Evolutionary conservation across 2,113 vertebrate species (phyloP), one percentile per base, ranked within the genome.

Genomic region (Callopanchax toddi): DNA sequence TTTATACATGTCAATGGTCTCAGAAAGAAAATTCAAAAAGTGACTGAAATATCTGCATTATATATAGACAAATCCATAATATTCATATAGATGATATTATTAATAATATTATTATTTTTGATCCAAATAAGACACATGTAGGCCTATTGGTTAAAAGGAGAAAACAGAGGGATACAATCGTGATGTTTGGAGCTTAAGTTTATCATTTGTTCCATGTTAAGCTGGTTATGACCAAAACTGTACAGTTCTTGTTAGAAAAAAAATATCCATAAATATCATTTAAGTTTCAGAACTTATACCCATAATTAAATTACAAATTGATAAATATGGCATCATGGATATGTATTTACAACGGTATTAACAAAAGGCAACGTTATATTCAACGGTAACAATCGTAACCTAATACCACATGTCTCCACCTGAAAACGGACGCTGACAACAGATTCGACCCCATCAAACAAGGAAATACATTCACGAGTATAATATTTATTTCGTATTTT

Each of bases 281-380:
- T 96, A 94, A 92, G 94, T 93, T 94, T 94, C 94, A 95, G 96
- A 96, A 94, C 93, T 96, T 88, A 93, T 94, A 93, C 94, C 94
- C 94, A 96, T 95, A 96, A 96, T 98, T 98, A 99, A 99, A 98
- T 99, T 98, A 99, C 95, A 96, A 97, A 97, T 92, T 81, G 96
- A 98, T 99, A 99, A 99, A 99, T 99, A 99, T 97, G 96, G 95
- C 96, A 98, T 96, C 93, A 94, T 95, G 95, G 94, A 94, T 97
- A 96, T 96, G 94, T 98, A 97, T 98, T 97, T 99, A 98, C 97
- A 98, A 94, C 94, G 93, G 95, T 96, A 94, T 97, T 96, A 93
- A 98, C 96, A 97, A 98, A 98, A 99, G 96, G 97, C 97, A 97
- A 96, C 95, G 92, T 94, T 94, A 94, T 95, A 97, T 95, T 97